Conservation (phyloP, 1,140 invertebrate genomes). For the Conus betulinus region DNA sequence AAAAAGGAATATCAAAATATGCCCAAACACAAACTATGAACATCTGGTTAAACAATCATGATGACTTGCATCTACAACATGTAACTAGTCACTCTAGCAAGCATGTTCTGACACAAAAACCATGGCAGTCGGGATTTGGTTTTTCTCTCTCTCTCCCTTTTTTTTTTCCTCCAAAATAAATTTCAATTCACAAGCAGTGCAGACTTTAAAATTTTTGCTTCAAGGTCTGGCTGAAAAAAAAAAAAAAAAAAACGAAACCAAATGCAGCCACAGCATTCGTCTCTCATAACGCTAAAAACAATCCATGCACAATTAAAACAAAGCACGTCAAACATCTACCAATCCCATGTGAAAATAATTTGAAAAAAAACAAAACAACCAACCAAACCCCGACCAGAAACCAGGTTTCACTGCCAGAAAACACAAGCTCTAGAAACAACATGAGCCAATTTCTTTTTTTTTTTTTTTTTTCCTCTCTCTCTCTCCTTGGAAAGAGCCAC, state of each 20-base stretch:
- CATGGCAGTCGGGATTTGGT: background rate
- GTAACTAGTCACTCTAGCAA: slow-evolving; percentile 1
- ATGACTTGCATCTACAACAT: background rate
- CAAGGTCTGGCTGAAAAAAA: background rate
- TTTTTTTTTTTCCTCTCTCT: background rate
- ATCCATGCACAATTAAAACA: too few relatives aligned
- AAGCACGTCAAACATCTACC: too few relatives aligned
- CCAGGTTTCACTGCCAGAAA: background rate
- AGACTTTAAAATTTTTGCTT: background rate
- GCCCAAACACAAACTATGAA: background rate
- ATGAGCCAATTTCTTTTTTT: background rate
- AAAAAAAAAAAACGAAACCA: too few relatives aligned
- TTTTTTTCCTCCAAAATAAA: too few relatives aligned
- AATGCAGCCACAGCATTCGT: background rate
- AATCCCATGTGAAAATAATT: background rate
- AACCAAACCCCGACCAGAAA: background rate
- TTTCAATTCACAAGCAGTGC: too few relatives aligned
- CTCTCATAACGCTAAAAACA: too few relatives aligned
- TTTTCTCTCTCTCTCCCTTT: background rate
- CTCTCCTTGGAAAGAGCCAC: too few relatives aligned
- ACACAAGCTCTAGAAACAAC: background rate
- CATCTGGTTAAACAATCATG: background rate
- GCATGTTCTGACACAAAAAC: background rate
- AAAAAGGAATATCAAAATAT: background rate
- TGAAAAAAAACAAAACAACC: background rate